Conservation (phyloP, 2,113 vertebrate genomes). For the Mungos mungo region DNA sequence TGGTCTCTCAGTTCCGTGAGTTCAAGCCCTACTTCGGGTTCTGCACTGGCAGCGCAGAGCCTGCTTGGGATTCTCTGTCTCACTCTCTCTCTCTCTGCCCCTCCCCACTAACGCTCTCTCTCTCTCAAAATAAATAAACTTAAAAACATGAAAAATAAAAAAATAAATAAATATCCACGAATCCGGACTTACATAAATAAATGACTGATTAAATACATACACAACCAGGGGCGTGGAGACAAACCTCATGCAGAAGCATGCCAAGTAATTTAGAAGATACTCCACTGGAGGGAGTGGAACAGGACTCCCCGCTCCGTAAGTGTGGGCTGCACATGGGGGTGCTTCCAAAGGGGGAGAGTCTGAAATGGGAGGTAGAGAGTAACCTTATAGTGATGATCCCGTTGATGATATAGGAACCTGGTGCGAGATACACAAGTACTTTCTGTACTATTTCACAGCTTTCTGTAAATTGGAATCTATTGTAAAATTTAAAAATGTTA, state of each 20-base stretch:
- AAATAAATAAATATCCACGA: neutral
- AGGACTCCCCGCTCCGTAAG: neutral
- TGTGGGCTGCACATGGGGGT: neutral
- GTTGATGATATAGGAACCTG: neutral
- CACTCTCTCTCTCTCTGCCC: too few relatives aligned
- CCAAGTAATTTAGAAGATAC: neutral
- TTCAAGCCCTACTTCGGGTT: too few relatives aligned
- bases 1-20: too few relatives aligned
- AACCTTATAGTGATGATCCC: neutral
- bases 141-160: too few relatives aligned
- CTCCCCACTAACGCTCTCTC: too few relatives aligned
- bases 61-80: too few relatives aligned
- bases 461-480: neutral
- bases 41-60: too few relatives aligned
- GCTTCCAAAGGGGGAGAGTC: neutral
- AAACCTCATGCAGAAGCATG: neutral
- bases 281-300: neutral
- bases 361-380: neutral
- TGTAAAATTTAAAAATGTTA: neutral
- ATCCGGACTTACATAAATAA: neutral
- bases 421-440: too few relatives aligned
- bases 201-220: neutral
- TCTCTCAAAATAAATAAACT: too few relatives aligned
- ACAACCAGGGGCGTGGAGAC: neutral
- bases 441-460: neutral